Evolutionary conservation across 2,797 vertebrate species (phyloP), one percentile per base, ranked within the genome.

Genomic region (Nyctibius grandis): DNA sequence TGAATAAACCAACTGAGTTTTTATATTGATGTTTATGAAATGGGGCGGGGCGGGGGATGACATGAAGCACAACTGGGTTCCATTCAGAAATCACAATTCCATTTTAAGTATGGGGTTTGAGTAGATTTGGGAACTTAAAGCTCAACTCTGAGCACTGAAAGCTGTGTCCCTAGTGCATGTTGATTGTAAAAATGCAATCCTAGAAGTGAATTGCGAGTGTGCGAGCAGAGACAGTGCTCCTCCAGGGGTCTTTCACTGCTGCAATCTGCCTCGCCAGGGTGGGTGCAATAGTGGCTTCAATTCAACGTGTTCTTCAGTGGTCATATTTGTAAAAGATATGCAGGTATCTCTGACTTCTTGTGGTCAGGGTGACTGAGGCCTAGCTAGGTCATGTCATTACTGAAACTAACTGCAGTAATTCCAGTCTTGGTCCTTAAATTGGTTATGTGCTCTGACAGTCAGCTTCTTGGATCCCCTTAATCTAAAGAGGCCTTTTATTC

Each of bases 241-340:
- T 28, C 29, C 26, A 47, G 50, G 57, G 34, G 64, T 59, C 26
- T 42, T 31, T n/a, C 20, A 5, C 19, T 40, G 28, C 72, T 79
- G 45, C 36, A 6, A 0, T 50, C 9, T 50, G 20, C 68, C 42
- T 54, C 29, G 2, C 20, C 9, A 5, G 0, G 1, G 8, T 48
- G 20, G 34, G 15, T 23, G 7, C 21, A 40, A 12, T 17, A 8
- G 33, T 21, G 15, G 33, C 29, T 65, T 48, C 29, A 3, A 13
- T 68, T 48, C 11, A 60, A 0, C 1, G 1, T 45, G 9, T 14
- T 50, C 60, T 65, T 40, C 18, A 40, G 0, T 34, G 21, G 18
- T 28, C 1, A 0, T 11, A 3, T 33, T 14, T 82, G n/a, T 79
- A 33, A 56, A 75, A 63, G n/a, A 36, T 28, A 12, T 31, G 40